Base-by-base conservation (phyloP, 2,888 invertebrate genomes). In the Sepioteuthis lessoniana region DNA sequence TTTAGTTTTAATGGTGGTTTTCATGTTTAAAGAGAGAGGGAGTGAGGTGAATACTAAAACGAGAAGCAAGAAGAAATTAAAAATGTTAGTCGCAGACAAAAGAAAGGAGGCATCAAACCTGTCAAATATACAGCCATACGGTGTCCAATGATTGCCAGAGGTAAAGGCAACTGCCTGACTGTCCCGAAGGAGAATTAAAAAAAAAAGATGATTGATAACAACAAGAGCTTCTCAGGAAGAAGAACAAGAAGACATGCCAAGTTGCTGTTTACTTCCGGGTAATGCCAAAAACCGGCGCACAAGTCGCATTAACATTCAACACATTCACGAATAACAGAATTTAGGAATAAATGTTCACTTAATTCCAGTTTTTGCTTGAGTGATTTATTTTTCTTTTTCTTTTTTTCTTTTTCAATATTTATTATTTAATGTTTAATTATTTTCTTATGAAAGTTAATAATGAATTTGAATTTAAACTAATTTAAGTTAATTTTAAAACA, bases 171-270 rank as follows among this genome's bases (percentile, higher is more conserved):
- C 76, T 76, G 76, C 13, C 55, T 55, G 55, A 55, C 21, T 76
- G 76, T 76, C 76, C 60, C 76, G n/a, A 76, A 13, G n/a, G 76
- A n/a, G 76, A 76, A 76, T 8, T 2, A n/a, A n/a, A n/a, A 1
- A 13, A 16, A n/a, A 76, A n/a, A 16, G 21, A 35, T 4, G 35
- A 76, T 13, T 21, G n/a, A n/a, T n/a, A 60, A 76, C 76, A 76
- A 76, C 76, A n/a, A 76, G 76, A n/a, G n/a, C 76, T 35, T 35
- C 76, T 93, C 93, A 93, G 93, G 90, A 90, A 90, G 93, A 76
- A 90, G 90, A 93, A 90, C 93, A 28, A n/a, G 76, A 21, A n/a
- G 76, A 21, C 76, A 90, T 46, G 90, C 76, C 42, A 93, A 76
- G 90, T 37, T 76, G 42, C 76, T 90, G 93, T 47, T 93, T 90